Evolutionary conservation across 2,797 vertebrate genomes (phyloP).

Genomic region (Setipinna tenuifilis): DNA sequence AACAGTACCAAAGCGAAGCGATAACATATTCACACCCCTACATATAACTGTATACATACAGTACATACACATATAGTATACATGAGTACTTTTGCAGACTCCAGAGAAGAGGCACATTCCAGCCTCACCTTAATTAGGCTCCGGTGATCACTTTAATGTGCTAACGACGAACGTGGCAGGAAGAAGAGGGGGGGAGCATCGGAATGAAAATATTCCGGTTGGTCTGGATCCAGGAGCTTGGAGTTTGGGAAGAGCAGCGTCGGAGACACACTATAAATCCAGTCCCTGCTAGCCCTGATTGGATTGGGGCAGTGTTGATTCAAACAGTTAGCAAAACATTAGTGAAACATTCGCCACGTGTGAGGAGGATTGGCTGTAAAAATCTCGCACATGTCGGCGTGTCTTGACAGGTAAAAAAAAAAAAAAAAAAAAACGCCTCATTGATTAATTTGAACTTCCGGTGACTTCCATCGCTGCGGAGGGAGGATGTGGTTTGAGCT

Average conservation of each 20-base stretch:
- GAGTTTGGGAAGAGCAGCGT: not conserved
- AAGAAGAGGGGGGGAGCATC: not conserved
- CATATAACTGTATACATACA: too few species aligned
- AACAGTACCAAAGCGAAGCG: too few species aligned
- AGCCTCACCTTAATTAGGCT: not conserved
- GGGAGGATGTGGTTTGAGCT: not conserved
- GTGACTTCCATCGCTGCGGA: not conserved
- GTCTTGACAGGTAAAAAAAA: not conserved
- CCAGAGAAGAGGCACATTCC: not conserved
- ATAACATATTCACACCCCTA: too few species aligned
- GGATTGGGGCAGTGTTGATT: not conserved
- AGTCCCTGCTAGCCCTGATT: not conserved
- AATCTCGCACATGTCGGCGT: not conserved
- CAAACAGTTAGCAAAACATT: not conserved
- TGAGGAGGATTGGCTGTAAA: not conserved
- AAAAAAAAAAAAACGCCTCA: not conserved
- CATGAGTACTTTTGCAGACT: too few species aligned
- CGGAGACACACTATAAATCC: not conserved
- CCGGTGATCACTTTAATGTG: not conserved
- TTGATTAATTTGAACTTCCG: not conserved
- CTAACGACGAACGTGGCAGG: not conserved
- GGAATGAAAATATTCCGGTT: constrained; percentile 12
- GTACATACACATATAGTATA: too few species aligned
- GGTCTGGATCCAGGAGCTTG: not conserved
- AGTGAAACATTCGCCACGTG: too few species aligned